Evolutionary conservation across 2,797 vertebrate genomes (phyloP), one percentile per base, ranked within the genome.

Genomic region (Phoxinus dragarum): DNA sequence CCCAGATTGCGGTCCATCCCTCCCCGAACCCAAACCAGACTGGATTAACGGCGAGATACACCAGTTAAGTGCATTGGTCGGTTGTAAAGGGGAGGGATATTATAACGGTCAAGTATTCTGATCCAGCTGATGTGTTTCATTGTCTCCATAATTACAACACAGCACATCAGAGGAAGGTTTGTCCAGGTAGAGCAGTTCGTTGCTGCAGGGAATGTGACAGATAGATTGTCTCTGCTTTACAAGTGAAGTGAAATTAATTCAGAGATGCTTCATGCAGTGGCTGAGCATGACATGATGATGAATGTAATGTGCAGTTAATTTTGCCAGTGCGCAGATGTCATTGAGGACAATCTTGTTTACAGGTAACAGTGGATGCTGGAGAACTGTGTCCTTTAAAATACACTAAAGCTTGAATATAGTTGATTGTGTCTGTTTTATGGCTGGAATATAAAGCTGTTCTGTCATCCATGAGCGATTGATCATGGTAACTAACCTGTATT

Each of bases 1-100:
- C 93, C 94, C 89, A 94, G 89, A 94, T 94, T 90, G 49, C 81
- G 61, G 76, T 80, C 71, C 66, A 40, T 23, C 89, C 73, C 19
- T 72, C 77, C 68, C 89, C 40, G 5, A 84, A 80, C 80, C 82
- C 78, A 81, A 84, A 80, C 82, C 44, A 67, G 88, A 91, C 34
- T 27, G 91, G 93, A 94, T 93, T 93, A 94, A 86, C 81, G 64
- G 64, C 69, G 79, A 88, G 64, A 85, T 77, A 40, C 87, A 74
- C 69, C 77, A 80, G 84, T 83, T 85, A 85, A 85, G 83, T 84
- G 75, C 61, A 56, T 52, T 31, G 72, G 64, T 71, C 61, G 69
- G 67, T 67, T 68, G 79, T 82, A 27, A 31, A 6, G 47, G 44
- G 44, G 44, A 77, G 81, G 74, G 75, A 56, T 85, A 83, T 61